These are phyloP conservation scores for Urocolius indicus DNA, from an alignment of 2,113 vertebrate species.

Conservation along the genomic window DNA sequence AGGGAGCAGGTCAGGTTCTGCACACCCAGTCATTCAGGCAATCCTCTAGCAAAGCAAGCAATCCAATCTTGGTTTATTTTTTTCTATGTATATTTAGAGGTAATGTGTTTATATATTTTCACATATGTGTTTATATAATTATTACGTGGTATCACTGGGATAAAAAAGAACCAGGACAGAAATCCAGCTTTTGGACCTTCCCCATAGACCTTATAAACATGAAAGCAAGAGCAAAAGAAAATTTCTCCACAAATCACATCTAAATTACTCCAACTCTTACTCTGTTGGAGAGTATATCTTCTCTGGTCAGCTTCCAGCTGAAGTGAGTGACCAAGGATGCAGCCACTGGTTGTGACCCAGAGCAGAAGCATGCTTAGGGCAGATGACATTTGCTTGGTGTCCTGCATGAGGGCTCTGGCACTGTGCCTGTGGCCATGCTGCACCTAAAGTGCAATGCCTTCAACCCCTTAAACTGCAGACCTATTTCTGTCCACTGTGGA, in stretches of 20 bases:
- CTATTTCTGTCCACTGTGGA: no score
- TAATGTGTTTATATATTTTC: not conserved
- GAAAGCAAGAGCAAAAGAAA: not conserved
- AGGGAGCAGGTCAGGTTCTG: not conserved
- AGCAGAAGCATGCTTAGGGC: not conserved
- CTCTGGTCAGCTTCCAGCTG: not conserved
- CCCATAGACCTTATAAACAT: not conserved
- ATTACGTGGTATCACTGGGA: not conserved
- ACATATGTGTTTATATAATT: not conserved
- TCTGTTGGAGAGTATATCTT: not conserved
- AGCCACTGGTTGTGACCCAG: rapidly evolving
- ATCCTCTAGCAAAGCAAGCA: not conserved
- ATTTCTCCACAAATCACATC: not conserved
- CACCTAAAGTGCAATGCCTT: not conserved
- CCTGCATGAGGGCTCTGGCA: rapidly evolving
- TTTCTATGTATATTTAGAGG: not conserved
- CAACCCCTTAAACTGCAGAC: not conserved
- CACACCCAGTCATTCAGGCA: not conserved
- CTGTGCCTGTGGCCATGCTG: not conserved
- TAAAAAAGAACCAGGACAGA: not conserved
- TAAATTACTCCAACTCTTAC: not conserved
- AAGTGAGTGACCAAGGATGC: not conserved
- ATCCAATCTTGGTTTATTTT: not conserved
- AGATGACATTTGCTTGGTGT: not conserved
- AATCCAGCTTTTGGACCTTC: not conserved